Conservation (phyloP, 1,140 invertebrate species). For the Luehdorfia chinensis region DNA sequence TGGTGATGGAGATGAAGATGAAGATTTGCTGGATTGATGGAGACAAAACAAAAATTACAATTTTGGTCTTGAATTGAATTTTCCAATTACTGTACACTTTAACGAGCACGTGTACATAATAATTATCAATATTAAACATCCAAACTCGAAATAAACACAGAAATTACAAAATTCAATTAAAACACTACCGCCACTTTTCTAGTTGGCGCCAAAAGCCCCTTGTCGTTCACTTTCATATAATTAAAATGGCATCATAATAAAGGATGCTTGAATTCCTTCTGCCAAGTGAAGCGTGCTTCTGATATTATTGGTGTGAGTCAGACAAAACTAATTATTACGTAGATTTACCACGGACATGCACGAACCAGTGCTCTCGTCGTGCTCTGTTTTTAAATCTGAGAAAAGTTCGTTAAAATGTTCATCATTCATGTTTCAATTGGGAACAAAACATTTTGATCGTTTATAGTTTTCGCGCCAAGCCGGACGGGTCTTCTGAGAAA, state of each 20-base stretch:
- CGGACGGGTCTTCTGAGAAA: not conserved
- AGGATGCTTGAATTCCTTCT: constrained; percentile 22
- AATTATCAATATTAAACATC: no score
- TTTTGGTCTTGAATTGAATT: no score
- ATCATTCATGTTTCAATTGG: not conserved
- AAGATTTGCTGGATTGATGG: no score
- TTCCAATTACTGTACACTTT: no score
- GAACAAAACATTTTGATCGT: constrained; percentile 6
- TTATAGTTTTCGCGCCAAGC: not conserved
- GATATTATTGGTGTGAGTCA: constrained; percentile 23
- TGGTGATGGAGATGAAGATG: no score
- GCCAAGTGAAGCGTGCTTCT: constrained; percentile 11
- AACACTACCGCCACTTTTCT: no score
- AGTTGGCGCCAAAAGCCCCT: no score
- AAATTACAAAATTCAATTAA: no score
- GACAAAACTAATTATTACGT: constrained; percentile 35
- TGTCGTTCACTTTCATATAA: constrained; percentile 40
- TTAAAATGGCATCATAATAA: constrained; percentile 15
- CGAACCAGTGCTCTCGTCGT: not conserved
- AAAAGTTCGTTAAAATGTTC: constrained; percentile 28
- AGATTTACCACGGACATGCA: constrained; percentile 36
- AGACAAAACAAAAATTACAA: no score
- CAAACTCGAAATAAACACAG: no score
- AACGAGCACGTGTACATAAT: no score
- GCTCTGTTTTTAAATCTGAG: constrained; percentile 20